These are phyloP conservation scores for Dryoscopus gambensis DNA, from an alignment of 2,113 vertebrate genomes.

Conservation along the genomic window DNA sequence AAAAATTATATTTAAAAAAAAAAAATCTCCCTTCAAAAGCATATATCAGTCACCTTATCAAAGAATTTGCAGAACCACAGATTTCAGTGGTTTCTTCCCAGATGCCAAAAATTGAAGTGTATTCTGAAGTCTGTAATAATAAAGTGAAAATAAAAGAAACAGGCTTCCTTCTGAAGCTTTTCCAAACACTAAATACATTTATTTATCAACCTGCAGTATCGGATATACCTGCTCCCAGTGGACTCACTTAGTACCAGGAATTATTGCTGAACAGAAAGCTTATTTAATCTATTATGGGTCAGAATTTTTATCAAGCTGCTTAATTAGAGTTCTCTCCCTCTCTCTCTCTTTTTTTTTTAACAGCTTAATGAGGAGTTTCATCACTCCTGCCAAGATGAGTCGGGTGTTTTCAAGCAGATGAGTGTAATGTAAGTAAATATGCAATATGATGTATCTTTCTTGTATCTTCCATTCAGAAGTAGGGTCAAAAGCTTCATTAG, in stretches of 20 bases:
- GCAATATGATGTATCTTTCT: background rate
- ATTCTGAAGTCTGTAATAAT: background rate
- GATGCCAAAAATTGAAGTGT: background rate
- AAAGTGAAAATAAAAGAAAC: background rate
- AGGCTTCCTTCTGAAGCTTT: background rate
- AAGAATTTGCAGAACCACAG: background rate
- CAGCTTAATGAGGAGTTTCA: constrained; percentile 62
- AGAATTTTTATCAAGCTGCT: constrained; percentile 67
- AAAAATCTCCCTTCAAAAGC: background rate
- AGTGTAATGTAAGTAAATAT: constrained; percentile 40
- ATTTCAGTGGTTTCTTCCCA: background rate
- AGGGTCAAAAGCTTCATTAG: background rate
- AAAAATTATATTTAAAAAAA: background rate
- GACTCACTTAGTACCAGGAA: constrained; percentile 65
- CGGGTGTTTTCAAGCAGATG: constrained; percentile 46
- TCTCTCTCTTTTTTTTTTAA: background rate
- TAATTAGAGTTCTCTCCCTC: constrained; percentile 68
- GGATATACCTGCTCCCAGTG: constrained; percentile 28
- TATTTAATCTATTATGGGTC: constrained; percentile 71
- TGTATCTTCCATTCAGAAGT: background rate
- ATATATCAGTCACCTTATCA: background rate
- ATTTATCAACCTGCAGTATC: constrained; percentile 61
- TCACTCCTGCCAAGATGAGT: constrained; percentile 48
- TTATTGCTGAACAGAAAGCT: constrained; percentile 66
- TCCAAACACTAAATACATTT: constrained; percentile 35